Evolutionary conservation across 2,888 invertebrate genomes (phyloP), one percentile per base, ranked within the genome.

Genomic region (Sphaerophoria taeniata): DNA sequence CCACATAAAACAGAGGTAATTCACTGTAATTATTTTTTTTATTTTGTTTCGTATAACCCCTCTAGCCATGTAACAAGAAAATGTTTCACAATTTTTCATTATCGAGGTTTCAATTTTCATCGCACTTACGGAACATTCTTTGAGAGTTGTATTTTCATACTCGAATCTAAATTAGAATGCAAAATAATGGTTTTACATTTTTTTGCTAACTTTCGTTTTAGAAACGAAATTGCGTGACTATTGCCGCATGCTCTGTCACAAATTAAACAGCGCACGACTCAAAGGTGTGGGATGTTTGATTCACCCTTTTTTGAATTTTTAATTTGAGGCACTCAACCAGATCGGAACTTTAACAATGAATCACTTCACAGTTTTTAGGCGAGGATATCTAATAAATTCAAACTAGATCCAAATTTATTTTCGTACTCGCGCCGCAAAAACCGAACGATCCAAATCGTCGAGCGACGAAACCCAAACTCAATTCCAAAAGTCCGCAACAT

Each of bases 221-320:
- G 16, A 51, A 45, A 65, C 31, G 70, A 24, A 24, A 65, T 84
- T 84, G 84, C 84, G 84, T 84, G 84, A 83, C 83, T 78, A 58
- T 60, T 58, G 47, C n/a, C 36, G n/a, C 7, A 11, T 31, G 39
- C 39, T 67, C 39, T 67, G 39, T 67, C 67, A 67, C 53, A 39
- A 67, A 51, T 51, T 67, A 67, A 67, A 53, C 24, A 55, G 24
- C 55, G 58, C 33, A 49, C 49, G 24, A 43, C 43, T 43, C 43
- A 43, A 9, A 9, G 43, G 9, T 9, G 65, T 71, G 65, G 67
- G 71, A 67, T 75, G 71, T 71, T 70, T 65, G 65, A 60, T 79
- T 71, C 60, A 74, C 74, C 79, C 70, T 65, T 81, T 58, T 75
- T 53, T 14, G 51, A 63, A 63, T 49, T 70, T 74, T 53, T 65